A percentile compares a stretch with the other conserved stretches of the same genome.
Conservation (phyloP, 2,797 vertebrate species). For the Acanthurus lineatus region DNA sequence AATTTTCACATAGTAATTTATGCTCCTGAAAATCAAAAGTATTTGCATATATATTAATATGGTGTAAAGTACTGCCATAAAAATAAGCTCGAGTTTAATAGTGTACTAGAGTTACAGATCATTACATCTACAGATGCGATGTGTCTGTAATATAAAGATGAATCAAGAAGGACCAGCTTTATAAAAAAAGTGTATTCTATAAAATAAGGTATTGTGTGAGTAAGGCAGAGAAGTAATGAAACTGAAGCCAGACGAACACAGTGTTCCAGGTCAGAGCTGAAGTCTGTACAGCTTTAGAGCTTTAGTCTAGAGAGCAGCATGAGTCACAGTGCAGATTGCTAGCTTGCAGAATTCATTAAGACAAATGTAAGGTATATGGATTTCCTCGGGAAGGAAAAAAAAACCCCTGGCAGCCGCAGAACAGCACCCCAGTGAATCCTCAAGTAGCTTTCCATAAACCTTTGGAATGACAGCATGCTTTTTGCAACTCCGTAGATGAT, state of each 20-base stretch:
- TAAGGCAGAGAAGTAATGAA: slow-evolving; percentile 37
- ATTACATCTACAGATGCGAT: slow-evolving; percentile 41
- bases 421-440: slow-evolving; percentile 74
- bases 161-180: slow-evolving; percentile 9
- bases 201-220: slow-evolving; percentile 14
- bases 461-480: slow-evolving; percentile 53
- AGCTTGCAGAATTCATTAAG: slow-evolving; percentile 87
- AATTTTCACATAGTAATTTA: slow-evolving; percentile 44
- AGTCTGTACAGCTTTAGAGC: slow-evolving; percentile 77
- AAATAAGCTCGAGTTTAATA: no score
- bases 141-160: slow-evolving; percentile 6
- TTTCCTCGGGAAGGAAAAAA: slow-evolving; percentile 78
- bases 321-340: slow-evolving; percentile 77
- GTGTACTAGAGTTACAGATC: slow-evolving; percentile 31
- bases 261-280: slow-evolving; percentile 81
- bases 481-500: slow-evolving; percentile 53
- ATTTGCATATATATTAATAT: no score
- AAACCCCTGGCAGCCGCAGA: slow-evolving; percentile 73
- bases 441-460: slow-evolving; percentile 78
- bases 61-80: no score
- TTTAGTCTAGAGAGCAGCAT: slow-evolving; percentile 76
- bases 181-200: slow-evolving; percentile 17
- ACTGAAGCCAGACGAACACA: slow-evolving; percentile 75
- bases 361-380: slow-evolving; percentile 84
- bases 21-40: no score